Base-by-base conservation (phyloP, 2,113 vertebrate species). In the Lepisosteus oculatus region DNA sequence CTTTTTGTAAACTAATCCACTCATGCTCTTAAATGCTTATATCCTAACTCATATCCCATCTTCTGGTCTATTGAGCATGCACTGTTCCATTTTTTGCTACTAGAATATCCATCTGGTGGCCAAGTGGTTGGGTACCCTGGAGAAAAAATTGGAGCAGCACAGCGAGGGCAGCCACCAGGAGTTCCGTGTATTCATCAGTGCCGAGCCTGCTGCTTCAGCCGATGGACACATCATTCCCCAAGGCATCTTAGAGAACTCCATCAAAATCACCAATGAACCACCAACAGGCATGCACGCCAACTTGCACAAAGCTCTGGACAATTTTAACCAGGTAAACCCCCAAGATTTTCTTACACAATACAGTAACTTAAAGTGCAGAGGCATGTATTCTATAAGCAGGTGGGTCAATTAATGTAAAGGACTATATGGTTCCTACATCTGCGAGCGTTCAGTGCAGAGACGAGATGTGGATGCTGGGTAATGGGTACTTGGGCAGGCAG, bases 91-190 rank as follows among this genome's bases (percentile, higher is more conserved):
- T 51, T 57, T 2, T 29, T 81, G 15, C n/a, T 67, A 47, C 47
- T 71, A 99, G 97, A 99, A 99, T 76, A 95, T 99, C 84, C 96
- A 99, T 77, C 84, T 99, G 76, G 96, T 99, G 66, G 90, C 95
- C 75, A 95, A 93, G 78, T 99, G 97, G 96, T 89, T 99, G 57
- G 76, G 92, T 17, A 87, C 83, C 0, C 84, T 99, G 77, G 96
- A 99, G 90, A 96, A 97, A 84, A 93, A 92, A 72, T 90, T 98
- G 72, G 96, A 97, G 78, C 92, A 94, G 81, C 91, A 86, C 14
- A 82, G 88, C 0, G 73, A 94, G 12, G 85, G 86, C 71, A 95
- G 95, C 81, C 92, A 97, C 68, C 77, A 56, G 7, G 74, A 91
- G 62, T 95, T 97, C 80, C 87, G 94, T 0, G 90, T 97, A 67